Base-by-base conservation (phyloP, 2,888 invertebrate genomes). In the Euproctis similis region DNA sequence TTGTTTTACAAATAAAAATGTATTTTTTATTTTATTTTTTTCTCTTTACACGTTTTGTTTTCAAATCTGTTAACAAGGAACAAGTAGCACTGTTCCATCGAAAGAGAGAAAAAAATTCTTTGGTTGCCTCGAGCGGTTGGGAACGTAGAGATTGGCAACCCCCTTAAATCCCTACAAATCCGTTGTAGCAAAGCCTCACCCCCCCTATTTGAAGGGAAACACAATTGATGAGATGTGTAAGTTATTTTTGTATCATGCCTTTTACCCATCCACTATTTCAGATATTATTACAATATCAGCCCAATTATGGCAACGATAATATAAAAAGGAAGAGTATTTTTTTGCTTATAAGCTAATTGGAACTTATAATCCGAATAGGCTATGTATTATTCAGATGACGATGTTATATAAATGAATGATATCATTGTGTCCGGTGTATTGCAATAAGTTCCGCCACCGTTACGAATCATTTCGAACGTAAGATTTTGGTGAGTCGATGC, bases 111-210 rank as follows among this genome's bases (percentile, higher is more conserved):
- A n/a, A n/a, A n/a, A n/a, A n/a, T n/a, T 64, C 73, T 69, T 68
- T 59, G 56, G 62, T 60, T 50, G 68, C 74, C 67, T 49, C 55
- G 48, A 65, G 69, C 64, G 64, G 59, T 66, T 63, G 60, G 55
- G 59, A 47, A 45, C 53, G 51, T 51, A 56, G 59, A 74, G 70
- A 78, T 78, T 76, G 74, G 72, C 62, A 68, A 64, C 63, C 14
- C n/a, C 56, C 54, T 59, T 57, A 77, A 78, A 80, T 78, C 77
- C 74, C 51, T 45, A 66, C 65, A 77, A 80, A 80, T 78, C 76
- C 72, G 45, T 46, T 53, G 47, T 55, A 57, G 58, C 52, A 46
- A 58, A 62, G 55, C 62, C 47, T 39, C 41, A 49, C 39, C 31
- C 46, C n/a, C n/a, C n/a, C n/a, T n/a, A n/a, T n/a, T n/a, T 51